Evolutionary conservation across 2,797 vertebrate species (phyloP).

Genomic region (Malurus splendens): DNA sequence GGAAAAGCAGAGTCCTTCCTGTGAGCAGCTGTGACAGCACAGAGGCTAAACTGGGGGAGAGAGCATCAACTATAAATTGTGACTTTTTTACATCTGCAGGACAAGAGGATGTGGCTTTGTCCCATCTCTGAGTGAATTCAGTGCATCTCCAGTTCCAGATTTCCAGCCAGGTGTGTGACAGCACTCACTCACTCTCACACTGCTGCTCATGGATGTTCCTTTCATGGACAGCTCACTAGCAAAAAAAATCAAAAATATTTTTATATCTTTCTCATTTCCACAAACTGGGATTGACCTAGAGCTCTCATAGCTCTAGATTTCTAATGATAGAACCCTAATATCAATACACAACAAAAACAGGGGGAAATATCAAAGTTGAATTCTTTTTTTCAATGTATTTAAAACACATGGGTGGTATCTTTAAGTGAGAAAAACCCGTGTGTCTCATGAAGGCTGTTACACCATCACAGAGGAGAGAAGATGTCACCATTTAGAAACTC

Average conservation of each 20-base stretch:
- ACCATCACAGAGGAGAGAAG: not conserved
- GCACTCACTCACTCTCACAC: not conserved
- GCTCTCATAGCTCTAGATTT: not conserved
- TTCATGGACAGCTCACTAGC: not conserved
- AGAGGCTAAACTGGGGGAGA: not conserved
- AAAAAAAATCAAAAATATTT: not conserved
- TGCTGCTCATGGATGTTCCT: not conserved
- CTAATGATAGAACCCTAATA: not conserved
- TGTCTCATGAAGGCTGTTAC: not conserved
- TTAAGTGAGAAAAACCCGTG: not conserved
- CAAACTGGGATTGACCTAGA: not conserved
- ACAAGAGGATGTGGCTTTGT: not conserved
- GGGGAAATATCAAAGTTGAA: not conserved
- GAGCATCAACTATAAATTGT: not conserved
- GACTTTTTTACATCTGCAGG: not conserved
- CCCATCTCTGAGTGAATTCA: not conserved
- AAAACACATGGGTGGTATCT: not conserved
- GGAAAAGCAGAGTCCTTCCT: not conserved
- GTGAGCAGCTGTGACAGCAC: not conserved
- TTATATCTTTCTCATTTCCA: not conserved
- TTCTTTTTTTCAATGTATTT: not conserved
- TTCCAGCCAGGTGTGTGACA: not conserved
- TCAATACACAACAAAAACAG: not conserved
- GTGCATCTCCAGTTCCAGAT: not conserved
- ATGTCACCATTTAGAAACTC: not conserved